These are phyloP conservation scores for Daboia siamensis DNA, from an alignment of 2,113 vertebrate species.

Conservation along the genomic window DNA sequence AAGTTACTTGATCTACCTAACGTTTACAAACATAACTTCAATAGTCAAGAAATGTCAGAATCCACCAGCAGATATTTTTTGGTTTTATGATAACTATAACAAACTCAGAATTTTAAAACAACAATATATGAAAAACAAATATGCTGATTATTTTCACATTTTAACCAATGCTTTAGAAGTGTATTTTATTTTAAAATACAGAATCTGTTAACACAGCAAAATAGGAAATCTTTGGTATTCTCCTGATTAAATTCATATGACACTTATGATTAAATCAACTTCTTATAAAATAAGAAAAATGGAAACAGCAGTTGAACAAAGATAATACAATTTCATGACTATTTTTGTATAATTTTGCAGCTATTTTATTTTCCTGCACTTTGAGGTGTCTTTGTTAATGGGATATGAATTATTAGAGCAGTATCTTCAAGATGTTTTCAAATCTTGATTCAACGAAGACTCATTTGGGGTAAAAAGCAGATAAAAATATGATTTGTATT, in stretches of 20 bases:
- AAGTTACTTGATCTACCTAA: not conserved
- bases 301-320: not conserved
- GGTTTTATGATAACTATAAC: not conserved
- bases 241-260: not conserved
- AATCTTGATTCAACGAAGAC: not conserved
- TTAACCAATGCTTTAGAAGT: not conserved
- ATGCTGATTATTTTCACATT: not conserved
- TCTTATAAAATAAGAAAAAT: not conserved
- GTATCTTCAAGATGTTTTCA: not conserved
- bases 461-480: not conserved
- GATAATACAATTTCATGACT: not conserved
- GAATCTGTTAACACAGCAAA: not conserved
- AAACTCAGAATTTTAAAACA: not conserved
- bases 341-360: not conserved
- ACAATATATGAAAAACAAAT: not conserved
- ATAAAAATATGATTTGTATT: not conserved
- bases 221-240: not conserved
- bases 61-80: not conserved
- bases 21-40: not conserved
- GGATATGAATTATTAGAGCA: not conserved
- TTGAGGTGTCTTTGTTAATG: not conserved
- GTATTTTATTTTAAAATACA: not conserved
- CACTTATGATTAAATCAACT: not conserved
- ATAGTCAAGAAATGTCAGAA: not conserved
- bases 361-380: not conserved